Percentiles rank a stretch among this genome's conserved stretches.
These are phyloP conservation scores for Azorinus chamasolen DNA, from an alignment of 2,888 invertebrate species.

Conservation along the genomic window DNA sequence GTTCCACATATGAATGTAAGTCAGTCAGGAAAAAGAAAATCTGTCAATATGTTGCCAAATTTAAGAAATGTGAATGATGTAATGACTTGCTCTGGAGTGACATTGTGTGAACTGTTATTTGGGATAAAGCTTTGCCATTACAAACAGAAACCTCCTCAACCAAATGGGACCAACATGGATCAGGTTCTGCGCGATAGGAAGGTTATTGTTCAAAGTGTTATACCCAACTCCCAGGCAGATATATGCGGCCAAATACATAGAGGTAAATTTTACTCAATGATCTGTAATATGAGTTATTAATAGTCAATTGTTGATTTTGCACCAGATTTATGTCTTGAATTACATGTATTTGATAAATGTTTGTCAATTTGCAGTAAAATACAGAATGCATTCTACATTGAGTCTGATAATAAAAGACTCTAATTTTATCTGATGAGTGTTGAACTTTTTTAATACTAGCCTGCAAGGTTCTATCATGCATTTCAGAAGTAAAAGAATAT, in stretches of 20 bases:
- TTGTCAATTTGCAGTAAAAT: too few species aligned
- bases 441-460: too few species aligned
- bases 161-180: slow-evolving; percentile 64
- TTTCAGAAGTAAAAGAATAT: too few species aligned
- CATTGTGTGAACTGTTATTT: slow-evolving; percentile 77
- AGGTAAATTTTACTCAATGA: slow-evolving; percentile 64
- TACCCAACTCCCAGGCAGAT: slow-evolving; percentile 72
- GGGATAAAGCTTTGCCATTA: slow-evolving; percentile 78
- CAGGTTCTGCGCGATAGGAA: slow-evolving; percentile 72
- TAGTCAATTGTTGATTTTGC: too few species aligned
- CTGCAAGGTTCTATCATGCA: too few species aligned
- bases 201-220: slow-evolving; percentile 78
- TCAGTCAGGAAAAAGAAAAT: slow-evolving; percentile 61
- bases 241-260: slow-evolving; percentile 74
- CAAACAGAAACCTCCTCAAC: slow-evolving; percentile 67
- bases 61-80: slow-evolving; percentile 37
- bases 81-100: slow-evolving; percentile 63
- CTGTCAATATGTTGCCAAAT: slow-evolving; percentile 58
- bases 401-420: too few species aligned
- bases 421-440: too few species aligned
- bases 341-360: too few species aligned
- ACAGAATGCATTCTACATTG: too few species aligned
- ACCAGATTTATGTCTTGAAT: too few species aligned
- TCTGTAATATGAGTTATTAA: too few species aligned
- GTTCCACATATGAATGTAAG: slow-evolving; percentile 11